Base-by-base conservation (phyloP, 1,140 invertebrate species). In the Odontomachus brunneus region DNA sequence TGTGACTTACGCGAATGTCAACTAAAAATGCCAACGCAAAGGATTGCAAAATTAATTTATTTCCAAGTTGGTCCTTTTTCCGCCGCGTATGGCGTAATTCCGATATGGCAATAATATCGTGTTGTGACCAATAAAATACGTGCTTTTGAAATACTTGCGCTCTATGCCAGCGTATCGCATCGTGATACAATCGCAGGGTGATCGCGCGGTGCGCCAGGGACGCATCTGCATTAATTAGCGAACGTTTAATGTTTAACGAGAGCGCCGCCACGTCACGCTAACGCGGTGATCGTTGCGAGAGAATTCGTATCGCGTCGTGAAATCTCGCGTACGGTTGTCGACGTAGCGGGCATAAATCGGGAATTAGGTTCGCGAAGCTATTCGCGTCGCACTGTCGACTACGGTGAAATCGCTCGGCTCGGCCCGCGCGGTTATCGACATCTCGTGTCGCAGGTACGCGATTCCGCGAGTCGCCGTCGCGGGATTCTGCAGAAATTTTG, bases 291-390 rank as follows among this genome's bases (percentile, higher is more conserved):
- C 12, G 22, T 53, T 4, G 38, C 24, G 44, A 66, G 3, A 19
- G 24, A 55, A 55, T 76, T 66, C 29, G 15, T 53, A 67, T 53
- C 11, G 48, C 5, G n/a, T 38, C 12, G n/a, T 26, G 2, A 55
- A 76, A 78, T 69, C 33, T 24, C 17, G 24, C 14, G 17, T 5
- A 49, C 33, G 12, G 3, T 55, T 14, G 55, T 69, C 63, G 63
- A 53, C 48, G 44, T 11, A 65, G n/a, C 62, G 74, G 66, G 11
- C 49, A 24, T 24, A 55, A 67, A 78, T 78, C 49, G 74, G 49
- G 62, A 78, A 78, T 67, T 78, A 55, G 49, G 24, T 74, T 62
- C n/a, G 38, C 9, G 59, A 29, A 19, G 29, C 14, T 15, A 7
- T 78, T 48, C 44, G 26, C 44, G 38, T 51, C 44, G 17, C 22